These are phyloP conservation scores for Ptychadena robeensis DNA, from an alignment of 2,797 vertebrate genomes.

Conservation along the genomic window DNA sequence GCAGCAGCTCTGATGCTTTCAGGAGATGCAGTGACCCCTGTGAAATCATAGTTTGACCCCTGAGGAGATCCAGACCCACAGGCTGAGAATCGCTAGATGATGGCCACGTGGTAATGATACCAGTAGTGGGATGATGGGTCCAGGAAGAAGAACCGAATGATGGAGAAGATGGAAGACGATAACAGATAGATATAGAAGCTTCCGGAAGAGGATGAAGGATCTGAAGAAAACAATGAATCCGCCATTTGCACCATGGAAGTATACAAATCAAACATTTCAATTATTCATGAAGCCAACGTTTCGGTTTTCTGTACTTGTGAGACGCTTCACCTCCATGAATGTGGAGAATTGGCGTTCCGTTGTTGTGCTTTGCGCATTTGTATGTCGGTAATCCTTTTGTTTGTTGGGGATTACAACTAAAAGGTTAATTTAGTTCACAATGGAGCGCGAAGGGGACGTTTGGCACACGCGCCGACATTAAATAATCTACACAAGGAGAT, in stretches of 20 bases:
- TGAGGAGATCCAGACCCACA: too few relatives aligned
- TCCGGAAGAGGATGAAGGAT: background rate
- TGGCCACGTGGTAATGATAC: too few relatives aligned
- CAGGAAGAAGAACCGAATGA: too few relatives aligned
- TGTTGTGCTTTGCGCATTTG: background rate
- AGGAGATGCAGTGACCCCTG: too few relatives aligned
- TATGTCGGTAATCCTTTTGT: conserved; percentile 44
- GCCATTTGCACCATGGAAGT: background rate
- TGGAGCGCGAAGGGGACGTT: conserved; percentile 41
- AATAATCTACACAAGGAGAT: conserved; percentile 55
- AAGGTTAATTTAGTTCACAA: conserved; percentile 58
- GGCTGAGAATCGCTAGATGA: too few relatives aligned
- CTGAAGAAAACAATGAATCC: background rate
- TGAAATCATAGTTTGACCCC: too few relatives aligned
- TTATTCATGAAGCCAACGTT: background rate
- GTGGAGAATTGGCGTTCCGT: background rate
- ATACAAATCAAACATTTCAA: background rate
- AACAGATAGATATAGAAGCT: too few relatives aligned
- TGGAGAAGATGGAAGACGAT: too few relatives aligned
- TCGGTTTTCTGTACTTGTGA: conserved; percentile 1
- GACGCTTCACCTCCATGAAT: background rate
- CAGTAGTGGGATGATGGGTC: too few relatives aligned
- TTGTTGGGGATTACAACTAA: conserved; percentile 53
- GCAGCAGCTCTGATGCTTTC: too few relatives aligned
- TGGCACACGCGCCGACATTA: conserved; percentile 20